A percentile compares a stretch with the other conserved stretches of the same genome.
These are phyloP conservation scores for Macrotis lagotis DNA, from an alignment of 2,113 vertebrate species.

Conservation along the genomic window DNA sequence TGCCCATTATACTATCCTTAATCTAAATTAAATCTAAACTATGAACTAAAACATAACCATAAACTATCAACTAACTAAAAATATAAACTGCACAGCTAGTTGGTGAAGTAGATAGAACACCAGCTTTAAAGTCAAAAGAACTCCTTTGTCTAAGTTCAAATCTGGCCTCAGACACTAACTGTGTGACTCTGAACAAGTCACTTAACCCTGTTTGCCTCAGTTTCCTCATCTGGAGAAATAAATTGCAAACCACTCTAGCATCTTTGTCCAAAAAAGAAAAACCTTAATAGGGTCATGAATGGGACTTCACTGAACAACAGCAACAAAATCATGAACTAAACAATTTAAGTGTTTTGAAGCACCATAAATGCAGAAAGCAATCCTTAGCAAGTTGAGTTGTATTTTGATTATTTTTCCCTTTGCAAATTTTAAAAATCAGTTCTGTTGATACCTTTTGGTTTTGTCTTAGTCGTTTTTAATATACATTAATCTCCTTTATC, in stretches of 20 bases:
- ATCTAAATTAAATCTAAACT: neutral
- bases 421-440: neutral
- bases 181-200: neutral
- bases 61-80: too few species aligned
- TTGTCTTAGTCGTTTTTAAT: neutral
- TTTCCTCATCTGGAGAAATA: neutral
- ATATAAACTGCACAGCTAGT: neutral
- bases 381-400: conserved; percentile 14
- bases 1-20: neutral
- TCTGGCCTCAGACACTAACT: neutral
- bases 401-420: conserved; percentile 24
- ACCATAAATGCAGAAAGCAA: conserved; percentile 47
- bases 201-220: neutral
- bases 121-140: too few species aligned
- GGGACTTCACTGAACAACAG: too few species aligned
- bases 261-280: too few species aligned
- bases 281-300: too few species aligned
- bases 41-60: too few species aligned
- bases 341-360: neutral
- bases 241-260: too few species aligned
- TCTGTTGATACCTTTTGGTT: neutral
- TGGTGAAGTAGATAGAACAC: neutral
- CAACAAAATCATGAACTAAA: neutral
- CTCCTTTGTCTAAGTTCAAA: neutral
- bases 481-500: neutral